Percentiles rank a stretch among this genome's conserved stretches.
These are phyloP conservation scores for Poecile montanus DNA, from an alignment of 2,797 vertebrate genomes.

Conservation along the genomic window DNA sequence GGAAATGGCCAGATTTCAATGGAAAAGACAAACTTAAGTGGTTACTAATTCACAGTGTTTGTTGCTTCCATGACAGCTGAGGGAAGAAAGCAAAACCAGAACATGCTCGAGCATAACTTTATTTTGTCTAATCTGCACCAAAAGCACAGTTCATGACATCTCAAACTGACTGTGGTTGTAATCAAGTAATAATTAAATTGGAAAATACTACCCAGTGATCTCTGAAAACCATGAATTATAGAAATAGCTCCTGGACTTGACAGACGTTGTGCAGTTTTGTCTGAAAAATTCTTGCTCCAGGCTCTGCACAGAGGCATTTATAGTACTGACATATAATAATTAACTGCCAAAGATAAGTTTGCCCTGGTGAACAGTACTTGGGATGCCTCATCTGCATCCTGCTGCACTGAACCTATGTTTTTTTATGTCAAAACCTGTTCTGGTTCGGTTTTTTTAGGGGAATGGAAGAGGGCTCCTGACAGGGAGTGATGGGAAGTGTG, in stretches of 20 bases:
- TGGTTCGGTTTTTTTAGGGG: fast-evolving
- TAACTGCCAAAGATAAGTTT: background rate
- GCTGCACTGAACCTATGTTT: background rate
- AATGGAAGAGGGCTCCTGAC: fast-evolving
- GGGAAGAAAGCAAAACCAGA: constrained; percentile 10
- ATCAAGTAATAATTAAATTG: background rate
- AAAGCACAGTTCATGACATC: background rate
- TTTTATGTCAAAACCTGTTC: background rate
- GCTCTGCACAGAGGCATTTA: background rate
- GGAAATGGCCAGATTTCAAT: background rate
- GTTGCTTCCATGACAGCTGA: background rate
- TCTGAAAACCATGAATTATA: background rate
- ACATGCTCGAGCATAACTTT: constrained; percentile 35
- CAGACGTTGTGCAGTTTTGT: background rate
- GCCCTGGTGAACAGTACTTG: background rate
- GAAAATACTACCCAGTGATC: background rate
- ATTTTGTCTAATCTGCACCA: background rate
- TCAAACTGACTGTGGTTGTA: background rate
- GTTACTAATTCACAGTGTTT: constrained; percentile 3
- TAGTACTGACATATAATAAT: background rate
- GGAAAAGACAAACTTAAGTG: background rate
- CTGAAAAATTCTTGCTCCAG: background rate
- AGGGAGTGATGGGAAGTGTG: background rate
- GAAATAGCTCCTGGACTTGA: background rate
- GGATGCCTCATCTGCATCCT: background rate